Percentiles rank a stretch among this genome's conserved stretches.
These are phyloP conservation scores for Motacilla alba DNA, from an alignment of 2,113 vertebrate genomes.

Conservation along the genomic window DNA sequence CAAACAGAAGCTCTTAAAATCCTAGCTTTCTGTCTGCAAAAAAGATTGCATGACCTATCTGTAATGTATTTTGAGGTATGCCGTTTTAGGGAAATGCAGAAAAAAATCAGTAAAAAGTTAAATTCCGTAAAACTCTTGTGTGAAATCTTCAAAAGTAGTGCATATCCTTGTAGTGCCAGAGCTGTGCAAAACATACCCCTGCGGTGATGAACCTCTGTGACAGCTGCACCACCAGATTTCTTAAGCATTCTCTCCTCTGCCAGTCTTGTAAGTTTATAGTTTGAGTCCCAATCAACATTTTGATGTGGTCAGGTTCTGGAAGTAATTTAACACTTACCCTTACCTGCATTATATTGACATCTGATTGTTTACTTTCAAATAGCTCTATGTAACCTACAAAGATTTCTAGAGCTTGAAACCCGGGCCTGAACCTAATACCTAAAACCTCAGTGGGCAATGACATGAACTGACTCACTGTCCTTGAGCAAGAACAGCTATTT, in stretches of 20 bases:
- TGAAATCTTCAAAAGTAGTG: neutral
- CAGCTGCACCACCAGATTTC: neutral
- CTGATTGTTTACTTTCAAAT: neutral
- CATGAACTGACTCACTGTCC: neutral
- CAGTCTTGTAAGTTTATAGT: neutral
- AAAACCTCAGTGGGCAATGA: neutral
- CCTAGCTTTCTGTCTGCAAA: neutral
- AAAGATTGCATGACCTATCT: neutral
- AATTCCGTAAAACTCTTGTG: neutral
- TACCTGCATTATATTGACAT: neutral
- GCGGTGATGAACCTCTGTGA: neutral
- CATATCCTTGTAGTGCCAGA: neutral
- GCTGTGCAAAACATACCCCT: neutral
- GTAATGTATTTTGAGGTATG: neutral
- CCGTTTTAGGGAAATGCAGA: neutral
- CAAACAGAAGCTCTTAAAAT: neutral
- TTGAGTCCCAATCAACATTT: neutral
- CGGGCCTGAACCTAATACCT: neutral
- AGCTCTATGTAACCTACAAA: neutral
- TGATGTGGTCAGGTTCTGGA: neutral
- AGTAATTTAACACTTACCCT: neutral
- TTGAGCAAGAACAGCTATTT: neutral
- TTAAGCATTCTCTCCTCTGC: neutral
- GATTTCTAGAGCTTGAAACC: neutral
- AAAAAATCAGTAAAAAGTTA: neutral